Base-by-base conservation (phyloP, 2,888 invertebrate species). In the Pemphredon lugubris region DNA sequence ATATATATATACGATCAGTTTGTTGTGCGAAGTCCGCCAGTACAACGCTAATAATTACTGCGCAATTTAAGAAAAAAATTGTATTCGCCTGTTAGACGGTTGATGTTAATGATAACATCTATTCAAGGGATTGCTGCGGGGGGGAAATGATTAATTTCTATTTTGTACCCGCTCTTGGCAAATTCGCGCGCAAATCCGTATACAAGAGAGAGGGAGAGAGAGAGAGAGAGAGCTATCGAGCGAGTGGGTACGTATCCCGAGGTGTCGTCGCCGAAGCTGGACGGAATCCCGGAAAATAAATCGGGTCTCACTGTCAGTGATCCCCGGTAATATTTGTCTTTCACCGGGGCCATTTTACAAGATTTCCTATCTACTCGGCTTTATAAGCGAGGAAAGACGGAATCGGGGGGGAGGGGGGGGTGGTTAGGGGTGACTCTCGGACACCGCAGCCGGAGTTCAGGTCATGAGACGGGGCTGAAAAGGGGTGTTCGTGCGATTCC, bases 281-380 rank as follows among this genome's bases (percentile, higher is more conserved):
- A n/a, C 44, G 50, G 54, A 80, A 82, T 81, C 80, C 82, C 70
- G 65, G 32, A 58, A 82, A 76, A 80, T 80, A 83, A 84, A 83
- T 87, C 82, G 86, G 73, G 39, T 72, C 77, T 81, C 79, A 72
- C 58, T 78, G 69, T 73, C 73, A 72, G 75, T 82, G 83, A 84
- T 84, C 84, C 82, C 77, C 53, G 70, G 79, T 85, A 85, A 87
- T 86, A 87, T 87, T 85, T 85, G 85, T 88, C 86, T 85, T 65
- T 65, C 82, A 80, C 79, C 76, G 71, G 73, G 76, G 81, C 84
- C 81, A 86, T 88, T 87, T 86, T 84, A 83, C 86, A 86, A 87
- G 87, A 87, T 88, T 84, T 73, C 81, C 83, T 85, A 87, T 87
- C 87, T 80, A 63, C 72, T 68, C 44, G 79, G 81, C 82, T 82